These are phyloP conservation scores for Volucella zonaria DNA, from an alignment of 2,888 invertebrate genomes.

Conservation along the genomic window DNA sequence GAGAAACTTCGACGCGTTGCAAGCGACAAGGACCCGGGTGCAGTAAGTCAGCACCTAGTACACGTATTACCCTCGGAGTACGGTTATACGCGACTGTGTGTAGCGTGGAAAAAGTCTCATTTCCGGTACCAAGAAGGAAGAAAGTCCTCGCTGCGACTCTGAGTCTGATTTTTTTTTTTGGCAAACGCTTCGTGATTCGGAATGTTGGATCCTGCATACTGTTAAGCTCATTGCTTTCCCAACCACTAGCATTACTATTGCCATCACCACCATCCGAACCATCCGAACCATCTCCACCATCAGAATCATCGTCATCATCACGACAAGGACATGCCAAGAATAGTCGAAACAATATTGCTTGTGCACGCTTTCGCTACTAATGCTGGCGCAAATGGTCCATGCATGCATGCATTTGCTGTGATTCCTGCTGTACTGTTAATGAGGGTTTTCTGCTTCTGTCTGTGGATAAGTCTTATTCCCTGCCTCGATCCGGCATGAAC, in stretches of 20 bases:
- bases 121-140: conserved; percentile 45
- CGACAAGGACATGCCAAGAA: conserved; percentile 50
- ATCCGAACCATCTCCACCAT: background rate
- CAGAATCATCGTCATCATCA: background rate
- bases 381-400: conserved; percentile 38
- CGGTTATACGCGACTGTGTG: conserved; percentile 47
- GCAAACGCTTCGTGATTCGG: conserved; percentile 9
- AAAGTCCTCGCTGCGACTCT: conserved; percentile 35
- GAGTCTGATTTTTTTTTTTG: conserved; percentile 16
- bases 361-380: conserved; percentile 51
- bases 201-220: conserved; percentile 2
- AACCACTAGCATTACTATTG: background rate
- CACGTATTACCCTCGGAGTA: conserved; percentile 61
- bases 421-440: conserved; percentile 61
- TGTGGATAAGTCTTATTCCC: conserved; percentile 10
- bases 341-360: conserved; percentile 51
- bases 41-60: conserved; percentile 55
- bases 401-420: conserved; percentile 26
- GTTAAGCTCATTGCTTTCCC: background rate
- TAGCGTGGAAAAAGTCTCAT: conserved; percentile 46
- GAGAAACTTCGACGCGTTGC: conserved; percentile 11
- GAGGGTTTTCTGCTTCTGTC: conserved; percentile 39
- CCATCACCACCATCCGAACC: background rate
- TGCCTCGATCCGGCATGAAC: background rate
- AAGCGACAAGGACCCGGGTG: conserved; percentile 26